Base-by-base conservation (phyloP, 2,797 vertebrate species). In the Brachyalestes nurse region DNA sequence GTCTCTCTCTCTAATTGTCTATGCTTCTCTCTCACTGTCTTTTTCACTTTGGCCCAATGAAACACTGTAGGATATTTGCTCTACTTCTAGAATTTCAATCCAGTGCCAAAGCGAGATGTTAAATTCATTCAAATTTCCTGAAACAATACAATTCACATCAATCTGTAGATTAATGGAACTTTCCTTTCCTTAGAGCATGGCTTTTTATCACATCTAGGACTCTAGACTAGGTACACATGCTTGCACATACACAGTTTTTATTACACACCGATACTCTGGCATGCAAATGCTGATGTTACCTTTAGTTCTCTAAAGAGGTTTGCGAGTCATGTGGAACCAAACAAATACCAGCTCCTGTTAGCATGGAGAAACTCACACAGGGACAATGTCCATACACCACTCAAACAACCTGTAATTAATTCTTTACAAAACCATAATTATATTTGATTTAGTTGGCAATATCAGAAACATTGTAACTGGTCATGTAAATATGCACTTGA, bases 201-300 rank as follows among this genome's bases (percentile, higher is more conserved):
- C 64, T 42, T 5, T 34, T 67, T 40, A 45, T 67, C 19, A 45
- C 40, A 40, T 67, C 65, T 23, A 45, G 9, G 5, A 45, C 34
- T 34, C 34, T 34, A 34, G 34, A 34, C 34, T 34, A 34, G 34
- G 34, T 34, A 34, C 34, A 34, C 34, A 34, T 2, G 4, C 34
- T 34, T 34, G 34, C 34, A 34, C 4, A 2, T 34, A 34, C 14
- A 23, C 7, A 23, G 14, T 23, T 72, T 79, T 79, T 57, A 72
- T 58, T 55, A 74, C 60, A 65, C 28, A 67, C 40, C 19, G 23
- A 67, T 67, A 58, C 79, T 75, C 28, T 21, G 17, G 64, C n/a
- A 78, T 71, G 25, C 67, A 79, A 72, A 73, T 64, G 51, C 40
- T 75, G 51, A 38, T 67, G 72, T 67, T 80, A 19, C 51, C 49